Evolutionary conservation across 2,888 invertebrate species (phyloP), one percentile per base, ranked within the genome.

Genomic region (Platerodrilus igneus): DNA sequence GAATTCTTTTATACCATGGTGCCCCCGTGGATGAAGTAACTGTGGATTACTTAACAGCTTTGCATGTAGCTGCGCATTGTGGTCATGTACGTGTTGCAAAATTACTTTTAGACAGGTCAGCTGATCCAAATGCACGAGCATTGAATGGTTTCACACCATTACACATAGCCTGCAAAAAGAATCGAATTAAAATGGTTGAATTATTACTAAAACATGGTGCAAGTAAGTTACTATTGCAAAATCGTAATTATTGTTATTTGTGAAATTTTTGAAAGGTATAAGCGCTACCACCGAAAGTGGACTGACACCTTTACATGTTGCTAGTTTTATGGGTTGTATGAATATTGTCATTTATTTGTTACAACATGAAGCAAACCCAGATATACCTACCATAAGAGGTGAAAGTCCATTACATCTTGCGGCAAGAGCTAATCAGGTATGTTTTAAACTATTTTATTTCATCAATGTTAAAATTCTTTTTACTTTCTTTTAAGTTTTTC

Each of bases 271-370:
- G n/a, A n/a, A n/a, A 77, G 76, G 75, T 52, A 79, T 82, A 55
- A 76, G 79, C 30, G 78, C 82, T 3, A 83, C 82, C 1, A 83
- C 83, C 0, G 83, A 83, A 52, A 81, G 81, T 15, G 97, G 97
- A 0, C 73, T 99, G 52, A 96, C 96, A 2, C 95, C 96, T 0
- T 77, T 99, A 15, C 97, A 99, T 72, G 97, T 97, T 45, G 95
- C 96, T 4, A 86, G 94, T 55, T 97, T 99, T 75, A 97, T 99
- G 96, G 97, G 97, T 42, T 95, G 95, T 69, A 93, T 96, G 91
- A 95, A 96, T 73, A 96, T 99, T 62, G 96, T 96, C 48, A 86
- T 97, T 59, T 94, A 89, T 70, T 75, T 99, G 63, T 77, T 97
- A 46, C 90, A 92, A 70, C 86, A 94, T 58, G 92, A 93, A 48